Evolutionary conservation across 2,888 invertebrate species (phyloP), one percentile per base, ranked within the genome.

Genomic region (Polia nebulosa): DNA sequence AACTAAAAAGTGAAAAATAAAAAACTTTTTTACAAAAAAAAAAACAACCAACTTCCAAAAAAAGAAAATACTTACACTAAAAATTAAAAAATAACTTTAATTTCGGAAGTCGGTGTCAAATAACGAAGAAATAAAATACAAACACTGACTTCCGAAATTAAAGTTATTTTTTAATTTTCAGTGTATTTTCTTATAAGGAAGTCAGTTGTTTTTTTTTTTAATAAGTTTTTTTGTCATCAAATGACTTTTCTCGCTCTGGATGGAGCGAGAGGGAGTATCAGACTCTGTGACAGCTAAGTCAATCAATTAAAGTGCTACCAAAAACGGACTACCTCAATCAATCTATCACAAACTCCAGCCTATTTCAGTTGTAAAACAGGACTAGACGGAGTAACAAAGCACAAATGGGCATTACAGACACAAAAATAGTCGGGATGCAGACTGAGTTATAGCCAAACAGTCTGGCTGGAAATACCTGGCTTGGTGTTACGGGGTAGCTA

Each of bases 401-500:
- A 78, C 59, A 49, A 65, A 78, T 75, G 78, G 59, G 52, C 9
- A 71, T 66, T 67, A 68, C 68, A 56, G 55, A 56, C 76, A 56
- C 76, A 62, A 78, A 72, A 78, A 78, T 78, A 78, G 64, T 59
- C 52, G 52, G 55, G 34, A 65, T 67, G 9, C 22, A 68, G 78
- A 68, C 78, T 78, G 78, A 78, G 57, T 78, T 78, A 78, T 78
- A 45, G 72, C 59, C 71, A 45, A 17, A 51, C 58, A 47, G 78
- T 74, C 76, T 68, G 58, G 74, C 62, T 63, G 7, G 15, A 72
- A 75, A 78, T 78, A 75, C 56, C 45, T 52, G 57, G 34, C 39
- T 63, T 45, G 8, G 63, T 61, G 32, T 20, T 22, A 47, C 25
- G 27, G 13, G 34, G 22, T 41, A 49, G 49, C 27, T 49, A 64